Evolutionary conservation across 2,888 invertebrate species (phyloP), one percentile per base, ranked within the genome.

Genomic region (Hirtodrosophila cameraria): DNA sequence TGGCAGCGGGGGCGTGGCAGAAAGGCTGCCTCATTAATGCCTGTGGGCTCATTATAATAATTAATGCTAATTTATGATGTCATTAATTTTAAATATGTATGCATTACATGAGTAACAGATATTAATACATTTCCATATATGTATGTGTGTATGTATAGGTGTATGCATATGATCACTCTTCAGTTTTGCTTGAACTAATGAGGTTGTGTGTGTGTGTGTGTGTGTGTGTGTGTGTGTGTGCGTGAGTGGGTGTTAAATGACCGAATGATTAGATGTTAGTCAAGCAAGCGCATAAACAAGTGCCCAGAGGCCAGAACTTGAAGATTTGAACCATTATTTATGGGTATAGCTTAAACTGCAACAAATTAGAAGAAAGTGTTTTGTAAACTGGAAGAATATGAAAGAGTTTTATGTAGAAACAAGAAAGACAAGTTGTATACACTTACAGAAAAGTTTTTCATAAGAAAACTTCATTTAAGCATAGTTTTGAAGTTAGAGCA

Each of bases 1-100:
- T 25, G 25, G 38, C 13, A n/a, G n/a, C n/a, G 27, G 39, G 15
- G 7, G 1, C 9, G 13, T 27, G 6, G 15, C 12, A 13, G 42
- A 18, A n/a, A n/a, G 45, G 54, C 13, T 50, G 59, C 35, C 75
- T 74, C 74, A 81, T 81, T 81, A 81, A 76, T 74, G 68, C 73
- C 65, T 54, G 62, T 41, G 71, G 82, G 65, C 87, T 82, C 85
- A 87, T 88, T 88, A 88, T 65, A 87, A 87, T 87, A 85, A 87
- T 87, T 86, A 85, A 76, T 76, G 63, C 75, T 88, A 85, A 87
- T 87, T 87, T 87, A 87, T 86, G 87, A 73, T 61, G 68, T 75
- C 83, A 80, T 86, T 88, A 86, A 85, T 81, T 83, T 83, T 55
- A 75, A 71, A 62, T 75, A 67, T 33, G 52, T 23, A 48, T 11